Percentiles rank a stretch among this genome's conserved stretches.
phyloP scores from a whole-genome alignment of 1,140 invertebrate species.

The Andricus grossulariae region DNA sequence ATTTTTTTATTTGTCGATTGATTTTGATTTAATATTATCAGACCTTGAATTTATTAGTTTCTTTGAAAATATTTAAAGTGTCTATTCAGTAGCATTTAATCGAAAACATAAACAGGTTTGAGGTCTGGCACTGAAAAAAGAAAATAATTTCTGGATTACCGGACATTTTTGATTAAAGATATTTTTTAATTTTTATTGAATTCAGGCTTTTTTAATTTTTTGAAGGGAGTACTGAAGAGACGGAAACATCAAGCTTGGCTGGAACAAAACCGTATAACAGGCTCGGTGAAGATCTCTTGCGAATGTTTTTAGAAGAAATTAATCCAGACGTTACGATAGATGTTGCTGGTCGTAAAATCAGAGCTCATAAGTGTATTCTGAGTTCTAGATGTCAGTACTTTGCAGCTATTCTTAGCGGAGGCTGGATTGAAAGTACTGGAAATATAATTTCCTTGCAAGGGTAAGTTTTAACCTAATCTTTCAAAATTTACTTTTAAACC shows the following conservation, averaged over 20 bases:
- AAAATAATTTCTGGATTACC: neutral
- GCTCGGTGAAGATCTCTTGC: constrained; percentile 88
- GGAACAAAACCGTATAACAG: constrained; percentile 78
- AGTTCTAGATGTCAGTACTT: constrained; percentile 94
- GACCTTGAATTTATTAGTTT: too few relatives aligned
- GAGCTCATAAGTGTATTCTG: constrained; percentile 93
- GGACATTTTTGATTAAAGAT: constrained; percentile 9
- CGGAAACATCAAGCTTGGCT: constrained; percentile 73
- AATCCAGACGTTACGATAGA: constrained; percentile 89
- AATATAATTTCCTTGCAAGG: constrained; percentile 90
- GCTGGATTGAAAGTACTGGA: constrained; percentile 86
- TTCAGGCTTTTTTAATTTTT: neutral
- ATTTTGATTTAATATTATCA: neutral
- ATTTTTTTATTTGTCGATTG: constrained; percentile 21
- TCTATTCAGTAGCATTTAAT: too few relatives aligned
- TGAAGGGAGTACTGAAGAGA: constrained; percentile 75
- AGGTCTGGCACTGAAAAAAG: too few relatives aligned
- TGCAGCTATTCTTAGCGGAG: constrained; percentile 90
- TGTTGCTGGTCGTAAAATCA: constrained; percentile 85
- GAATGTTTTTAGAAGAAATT: constrained; percentile 93
- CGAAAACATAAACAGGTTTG: too few relatives aligned
- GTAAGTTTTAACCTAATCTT: constrained; percentile 72
- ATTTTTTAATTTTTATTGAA: neutral
- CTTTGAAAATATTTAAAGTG: too few relatives aligned
- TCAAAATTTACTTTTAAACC: constrained; percentile 16